Evolutionary conservation across 2,888 invertebrate genomes (phyloP).

Genomic region (Lithophane leautieri): DNA sequence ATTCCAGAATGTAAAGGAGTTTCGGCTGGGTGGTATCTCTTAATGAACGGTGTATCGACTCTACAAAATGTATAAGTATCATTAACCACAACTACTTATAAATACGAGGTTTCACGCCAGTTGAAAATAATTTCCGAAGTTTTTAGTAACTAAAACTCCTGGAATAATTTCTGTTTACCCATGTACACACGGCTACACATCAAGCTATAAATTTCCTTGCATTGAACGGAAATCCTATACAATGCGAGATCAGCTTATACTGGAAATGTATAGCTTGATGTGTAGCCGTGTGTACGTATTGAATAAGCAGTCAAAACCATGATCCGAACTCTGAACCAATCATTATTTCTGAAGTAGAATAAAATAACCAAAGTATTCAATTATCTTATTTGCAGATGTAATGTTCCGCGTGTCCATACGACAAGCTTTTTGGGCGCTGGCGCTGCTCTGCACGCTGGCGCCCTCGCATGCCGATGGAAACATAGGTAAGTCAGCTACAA

Average conservation of each 20-base stretch:
- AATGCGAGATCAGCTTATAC: too few relatives aligned
- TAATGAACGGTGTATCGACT: slow-evolving; percentile 6
- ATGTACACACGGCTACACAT: too few relatives aligned
- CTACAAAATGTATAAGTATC: background rate
- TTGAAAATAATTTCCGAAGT: background rate
- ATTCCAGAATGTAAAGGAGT: background rate
- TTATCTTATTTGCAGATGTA: slow-evolving; percentile 80
- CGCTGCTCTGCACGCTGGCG: slow-evolving; percentile 85
- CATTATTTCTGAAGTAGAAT: background rate
- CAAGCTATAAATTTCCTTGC: too few relatives aligned
- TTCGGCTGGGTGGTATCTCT: background rate
- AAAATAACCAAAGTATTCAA: background rate
- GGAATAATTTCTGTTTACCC: background rate
- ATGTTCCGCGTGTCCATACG: slow-evolving; percentile 83
- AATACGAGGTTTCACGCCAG: background rate
- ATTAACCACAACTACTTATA: background rate
- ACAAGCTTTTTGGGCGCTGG: slow-evolving; percentile 88
- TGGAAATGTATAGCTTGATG: too few relatives aligned
- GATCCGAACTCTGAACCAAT: background rate
- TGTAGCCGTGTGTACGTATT: too few relatives aligned
- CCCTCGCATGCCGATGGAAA: slow-evolving; percentile 91
- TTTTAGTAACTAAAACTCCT: background rate
- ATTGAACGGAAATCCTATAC: too few relatives aligned
- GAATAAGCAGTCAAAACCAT: background rate
- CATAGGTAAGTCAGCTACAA: slow-evolving; percentile 89